These are phyloP conservation scores for Harlomillsia oculata DNA, from an alignment of 1,140 invertebrate genomes.

Conservation along the genomic window DNA sequence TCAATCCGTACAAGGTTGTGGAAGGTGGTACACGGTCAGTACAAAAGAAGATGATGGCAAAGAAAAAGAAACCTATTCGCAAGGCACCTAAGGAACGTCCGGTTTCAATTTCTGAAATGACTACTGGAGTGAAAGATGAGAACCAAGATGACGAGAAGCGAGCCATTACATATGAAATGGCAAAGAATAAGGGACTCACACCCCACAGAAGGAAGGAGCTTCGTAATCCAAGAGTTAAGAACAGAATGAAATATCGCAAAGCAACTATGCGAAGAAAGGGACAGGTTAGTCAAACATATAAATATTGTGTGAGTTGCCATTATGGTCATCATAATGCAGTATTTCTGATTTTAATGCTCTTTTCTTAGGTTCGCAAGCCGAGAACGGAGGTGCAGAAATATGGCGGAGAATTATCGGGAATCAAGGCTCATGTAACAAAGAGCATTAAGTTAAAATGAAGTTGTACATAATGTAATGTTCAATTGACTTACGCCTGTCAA, in stretches of 20 bases:
- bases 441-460: conserved; percentile 79
- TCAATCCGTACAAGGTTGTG: conserved; percentile 44
- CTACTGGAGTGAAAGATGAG: neutral
- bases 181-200: conserved; percentile 88
- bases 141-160: conserved; percentile 50
- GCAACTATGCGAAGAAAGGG: conserved; percentile 81
- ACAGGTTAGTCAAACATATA: conserved; percentile 50
- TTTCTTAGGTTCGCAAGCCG: conserved; percentile 53
- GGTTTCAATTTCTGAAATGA: conserved; percentile 6
- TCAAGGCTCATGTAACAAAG: conserved; percentile 72
- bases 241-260: conserved; percentile 81
- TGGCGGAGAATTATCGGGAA: conserved; percentile 81
- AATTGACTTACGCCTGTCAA: no score
- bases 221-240: conserved; percentile 86
- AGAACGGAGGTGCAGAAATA: conserved; percentile 69
- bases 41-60: conserved; percentile 37
- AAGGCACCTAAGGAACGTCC: conserved; percentile 27
- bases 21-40: conserved; percentile 31
- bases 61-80: conserved; percentile 37
- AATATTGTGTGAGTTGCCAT: neutral
- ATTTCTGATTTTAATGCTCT: conserved; percentile 23
- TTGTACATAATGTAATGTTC: no score
- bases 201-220: conserved; percentile 79
- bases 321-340: neutral
- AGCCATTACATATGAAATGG: conserved; percentile 82